These are phyloP conservation scores for Trachelipus rathkii DNA, from an alignment of 1,140 invertebrate genomes.

Conservation along the genomic window DNA sequence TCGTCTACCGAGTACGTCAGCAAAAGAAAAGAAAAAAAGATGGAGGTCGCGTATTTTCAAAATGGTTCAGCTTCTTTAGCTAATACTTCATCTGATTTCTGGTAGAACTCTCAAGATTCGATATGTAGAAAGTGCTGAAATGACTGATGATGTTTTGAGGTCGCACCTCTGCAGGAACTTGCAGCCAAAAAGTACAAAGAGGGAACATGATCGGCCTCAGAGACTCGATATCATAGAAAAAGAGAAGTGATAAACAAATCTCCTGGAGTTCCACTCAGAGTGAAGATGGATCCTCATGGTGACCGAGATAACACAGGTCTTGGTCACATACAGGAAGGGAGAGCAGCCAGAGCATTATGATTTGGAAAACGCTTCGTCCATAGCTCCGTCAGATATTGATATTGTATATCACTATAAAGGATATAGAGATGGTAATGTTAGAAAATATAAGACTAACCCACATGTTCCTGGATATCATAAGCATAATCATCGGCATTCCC, in stretches of 20 bases:
- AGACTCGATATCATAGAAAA: slow-evolving; percentile 89
- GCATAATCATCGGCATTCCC: slow-evolving; percentile 50
- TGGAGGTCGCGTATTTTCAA: slow-evolving; percentile 50
- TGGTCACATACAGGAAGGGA: slow-evolving; percentile 58
- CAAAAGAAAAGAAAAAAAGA: slow-evolving; percentile 77
- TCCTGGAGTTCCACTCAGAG: slow-evolving; percentile 50
- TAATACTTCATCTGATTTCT: slow-evolving; percentile 42
- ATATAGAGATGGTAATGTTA: slow-evolving; percentile 72
- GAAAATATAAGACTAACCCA: slow-evolving; percentile 67
- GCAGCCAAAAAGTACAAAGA: slow-evolving; percentile 73
- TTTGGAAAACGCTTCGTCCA: slow-evolving; percentile 92
- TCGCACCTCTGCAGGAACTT: slow-evolving; percentile 58
- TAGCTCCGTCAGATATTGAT: slow-evolving; percentile 94
- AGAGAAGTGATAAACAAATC: slow-evolving; percentile 78
- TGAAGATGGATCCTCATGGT: slow-evolving; percentile 45
- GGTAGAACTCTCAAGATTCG: slow-evolving; percentile 47
- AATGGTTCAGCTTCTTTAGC: slow-evolving; percentile 55
- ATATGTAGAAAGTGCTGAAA: slow-evolving; percentile 56
- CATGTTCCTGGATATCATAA: slow-evolving; percentile 49
- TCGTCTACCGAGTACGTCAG: slow-evolving; percentile 77
- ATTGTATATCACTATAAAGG: slow-evolving; percentile 94
- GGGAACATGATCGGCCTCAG: slow-evolving; percentile 71
- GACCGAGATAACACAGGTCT: slow-evolving; percentile 42
- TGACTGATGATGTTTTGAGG: slow-evolving; percentile 54
- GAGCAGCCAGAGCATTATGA: slow-evolving; percentile 94